Evolutionary conservation across 1,140 invertebrate species (phyloP).

Genomic region (Thrips palmi): DNA sequence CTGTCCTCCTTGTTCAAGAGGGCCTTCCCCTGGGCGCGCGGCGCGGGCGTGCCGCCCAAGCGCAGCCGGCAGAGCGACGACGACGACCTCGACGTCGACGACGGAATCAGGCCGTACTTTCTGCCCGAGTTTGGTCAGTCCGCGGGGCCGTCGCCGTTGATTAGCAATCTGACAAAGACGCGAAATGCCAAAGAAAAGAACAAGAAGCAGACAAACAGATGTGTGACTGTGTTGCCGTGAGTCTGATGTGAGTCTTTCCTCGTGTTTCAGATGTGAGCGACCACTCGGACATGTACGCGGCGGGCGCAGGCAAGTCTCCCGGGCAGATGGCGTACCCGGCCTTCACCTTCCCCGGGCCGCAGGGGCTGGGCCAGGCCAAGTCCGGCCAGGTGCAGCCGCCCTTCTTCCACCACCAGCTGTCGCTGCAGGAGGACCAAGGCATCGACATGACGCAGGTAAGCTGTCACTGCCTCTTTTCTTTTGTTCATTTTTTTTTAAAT

Average conservation of each 20-base stretch:
- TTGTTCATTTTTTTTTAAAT: slow-evolving; percentile 4
- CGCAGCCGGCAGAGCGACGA: not conserved
- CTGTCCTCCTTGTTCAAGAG: too few relatives aligned
- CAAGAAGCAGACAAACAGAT: not conserved
- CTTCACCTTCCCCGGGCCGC: slow-evolving; percentile 29
- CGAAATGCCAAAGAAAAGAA: not conserved
- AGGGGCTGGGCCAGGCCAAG: slow-evolving; percentile 25
- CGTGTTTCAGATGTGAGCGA: slow-evolving; percentile 20
- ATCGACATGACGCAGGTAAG: slow-evolving; percentile 47
- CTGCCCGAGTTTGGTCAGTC: not conserved
- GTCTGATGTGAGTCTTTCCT: not conserved
- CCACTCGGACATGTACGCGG: slow-evolving; percentile 15
- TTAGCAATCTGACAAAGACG: not conserved
- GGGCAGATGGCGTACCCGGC: slow-evolving; percentile 33
- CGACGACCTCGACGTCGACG: not conserved
- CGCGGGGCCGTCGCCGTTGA: not conserved
- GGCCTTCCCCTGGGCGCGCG: too few relatives aligned
- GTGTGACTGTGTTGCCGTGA: not conserved
- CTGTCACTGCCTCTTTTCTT: slow-evolving; percentile 16
- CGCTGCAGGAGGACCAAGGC: slow-evolving; percentile 48
- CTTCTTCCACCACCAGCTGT: slow-evolving; percentile 54
- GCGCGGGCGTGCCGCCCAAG: too few relatives aligned
- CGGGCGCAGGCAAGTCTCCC: slow-evolving; percentile 28
- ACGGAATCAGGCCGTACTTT: not conserved
- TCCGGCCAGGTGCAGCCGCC: too few relatives aligned